Conservation (phyloP, 2,888 invertebrate genomes). For the Acrobasis consociella region DNA sequence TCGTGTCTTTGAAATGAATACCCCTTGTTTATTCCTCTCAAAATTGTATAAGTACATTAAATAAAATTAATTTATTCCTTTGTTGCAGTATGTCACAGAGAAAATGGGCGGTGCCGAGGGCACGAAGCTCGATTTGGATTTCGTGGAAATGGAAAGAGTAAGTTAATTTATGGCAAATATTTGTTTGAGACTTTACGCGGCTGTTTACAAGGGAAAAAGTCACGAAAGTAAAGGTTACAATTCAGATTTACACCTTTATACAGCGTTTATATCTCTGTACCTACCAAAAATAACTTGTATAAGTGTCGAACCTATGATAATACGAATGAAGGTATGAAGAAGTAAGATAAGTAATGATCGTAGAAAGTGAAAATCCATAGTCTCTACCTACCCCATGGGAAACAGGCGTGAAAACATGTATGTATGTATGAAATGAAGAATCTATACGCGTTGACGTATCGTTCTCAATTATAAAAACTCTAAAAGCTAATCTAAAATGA, state of each 20-base stretch:
- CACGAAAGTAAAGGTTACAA: too few species aligned
- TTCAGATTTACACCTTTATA: too few species aligned
- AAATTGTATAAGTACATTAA: background rate
- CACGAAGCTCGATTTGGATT: constrained; percentile 99
- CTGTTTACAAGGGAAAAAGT: background rate
- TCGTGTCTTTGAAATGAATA: constrained; percentile 2
- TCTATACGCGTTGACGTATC: too few species aligned
- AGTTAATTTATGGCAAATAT: constrained; percentile 55
- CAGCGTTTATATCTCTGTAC: background rate
- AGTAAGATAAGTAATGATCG: too few species aligned
- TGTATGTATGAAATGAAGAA: too few species aligned
- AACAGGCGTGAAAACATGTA: too few species aligned
- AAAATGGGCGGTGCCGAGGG: constrained; percentile 99
- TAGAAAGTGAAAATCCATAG: too few species aligned
- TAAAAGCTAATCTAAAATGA: too few species aligned
- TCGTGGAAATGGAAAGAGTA: constrained; percentile 99
- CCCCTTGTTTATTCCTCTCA: constrained; percentile 4
- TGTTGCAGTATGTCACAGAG: constrained; percentile 98
- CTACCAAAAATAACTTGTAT: background rate
- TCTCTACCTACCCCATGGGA: too few species aligned
- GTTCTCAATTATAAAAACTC: too few species aligned
- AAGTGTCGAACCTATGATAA: background rate
- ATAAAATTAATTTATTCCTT: constrained; percentile 38
- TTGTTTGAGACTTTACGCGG: constrained; percentile 20
- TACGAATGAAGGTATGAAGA: too few species aligned